Percentiles rank a stretch among this genome's conserved stretches.
Conservation (phyloP, 2,888 invertebrate species). For the Oxystoma pomonae region DNA sequence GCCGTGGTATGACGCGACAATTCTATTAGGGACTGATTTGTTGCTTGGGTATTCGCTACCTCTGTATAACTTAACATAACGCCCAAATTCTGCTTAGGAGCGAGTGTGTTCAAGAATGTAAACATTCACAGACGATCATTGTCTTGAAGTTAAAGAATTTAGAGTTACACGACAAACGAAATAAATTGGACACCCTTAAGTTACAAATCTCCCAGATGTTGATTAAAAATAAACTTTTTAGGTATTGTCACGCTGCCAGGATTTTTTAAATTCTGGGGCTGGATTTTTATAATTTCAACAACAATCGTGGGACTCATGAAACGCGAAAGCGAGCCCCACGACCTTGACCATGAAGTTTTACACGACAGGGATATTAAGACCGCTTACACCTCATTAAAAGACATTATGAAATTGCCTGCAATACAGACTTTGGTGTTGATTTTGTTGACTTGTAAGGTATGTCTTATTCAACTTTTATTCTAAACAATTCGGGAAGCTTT, state of each 20-base stretch:
- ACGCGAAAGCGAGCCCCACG: constrained; percentile 59
- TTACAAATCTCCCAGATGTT: too few relatives aligned
- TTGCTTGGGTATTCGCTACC: too few relatives aligned
- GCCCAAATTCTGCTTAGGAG: too few relatives aligned
- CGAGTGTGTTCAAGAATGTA: too few relatives aligned
- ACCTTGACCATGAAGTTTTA: constrained; percentile 45
- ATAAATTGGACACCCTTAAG: too few relatives aligned
- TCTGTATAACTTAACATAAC: too few relatives aligned
- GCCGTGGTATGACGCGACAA: too few relatives aligned
- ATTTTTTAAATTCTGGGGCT: constrained; percentile 94
- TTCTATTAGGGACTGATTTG: too few relatives aligned
- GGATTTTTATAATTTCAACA: constrained; percentile 85
- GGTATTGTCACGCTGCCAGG: constrained; percentile 53
- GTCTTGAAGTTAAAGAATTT: too few relatives aligned
- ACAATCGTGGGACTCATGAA: constrained; percentile 88
- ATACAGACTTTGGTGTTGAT: constrained; percentile 75
- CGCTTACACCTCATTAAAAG: constrained; percentile 79
- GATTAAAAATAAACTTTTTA: too few relatives aligned
- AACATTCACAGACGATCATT: too few relatives aligned
- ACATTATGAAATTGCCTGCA: constrained; percentile 78
- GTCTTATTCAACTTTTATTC: constrained; percentile 10
- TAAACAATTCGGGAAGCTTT: not conserved
- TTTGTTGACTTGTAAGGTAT: constrained; percentile 86
- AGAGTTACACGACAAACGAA: too few relatives aligned
- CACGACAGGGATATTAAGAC: constrained; percentile 54